Conservation (phyloP, 2,797 vertebrate genomes). For the Trichosurus vulpecula region DNA sequence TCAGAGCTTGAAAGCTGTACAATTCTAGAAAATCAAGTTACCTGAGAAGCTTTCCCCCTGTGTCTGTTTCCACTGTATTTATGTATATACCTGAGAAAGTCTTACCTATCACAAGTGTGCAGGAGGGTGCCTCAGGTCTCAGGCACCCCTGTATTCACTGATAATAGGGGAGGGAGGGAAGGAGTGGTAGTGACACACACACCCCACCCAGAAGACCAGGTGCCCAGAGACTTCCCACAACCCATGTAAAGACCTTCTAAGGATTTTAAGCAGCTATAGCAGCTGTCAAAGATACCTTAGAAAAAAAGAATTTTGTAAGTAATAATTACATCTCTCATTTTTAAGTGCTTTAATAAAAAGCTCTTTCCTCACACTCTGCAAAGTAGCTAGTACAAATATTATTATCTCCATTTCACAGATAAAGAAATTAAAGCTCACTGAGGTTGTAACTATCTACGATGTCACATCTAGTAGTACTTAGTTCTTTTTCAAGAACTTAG, state of each 20-base stretch:
- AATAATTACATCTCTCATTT: not conserved
- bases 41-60: not conserved
- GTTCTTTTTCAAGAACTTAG: too few species aligned
- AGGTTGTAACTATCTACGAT: not conserved
- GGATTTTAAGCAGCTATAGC: not conserved
- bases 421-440: not conserved
- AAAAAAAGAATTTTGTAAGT: not conserved
- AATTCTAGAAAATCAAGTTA: not conserved
- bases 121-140: not conserved
- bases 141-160: not conserved
- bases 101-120: not conserved
- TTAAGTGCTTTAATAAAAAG: not conserved
- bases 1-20: not conserved
- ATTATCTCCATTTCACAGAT: not conserved
- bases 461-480: not conserved
- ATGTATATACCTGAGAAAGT: not conserved
- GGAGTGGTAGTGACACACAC: not conserved
- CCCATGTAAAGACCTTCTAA: too few species aligned
- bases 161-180: not conserved
- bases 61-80: not conserved
- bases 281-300: not conserved
- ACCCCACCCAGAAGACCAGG: not conserved
- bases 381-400: not conserved
- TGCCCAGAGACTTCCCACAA: not conserved
- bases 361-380: not conserved